Evolutionary conservation across 2,113 vertebrate genomes (phyloP).

Genomic region (Chunga burmeisteri): DNA sequence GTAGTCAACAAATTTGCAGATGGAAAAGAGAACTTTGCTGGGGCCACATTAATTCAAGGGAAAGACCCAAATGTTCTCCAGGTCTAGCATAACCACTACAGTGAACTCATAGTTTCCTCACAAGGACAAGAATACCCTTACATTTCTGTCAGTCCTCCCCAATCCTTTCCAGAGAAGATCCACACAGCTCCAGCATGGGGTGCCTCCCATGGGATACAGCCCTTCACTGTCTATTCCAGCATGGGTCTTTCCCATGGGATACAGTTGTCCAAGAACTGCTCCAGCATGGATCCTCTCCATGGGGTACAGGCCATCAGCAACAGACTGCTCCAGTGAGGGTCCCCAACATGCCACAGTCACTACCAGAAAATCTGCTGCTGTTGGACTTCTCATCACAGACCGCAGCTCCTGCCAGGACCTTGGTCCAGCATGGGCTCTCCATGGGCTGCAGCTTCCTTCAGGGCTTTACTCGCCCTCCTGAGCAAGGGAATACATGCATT

Average conservation of each 20-base stretch:
- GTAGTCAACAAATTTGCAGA: neutral
- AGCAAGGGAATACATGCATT: neutral
- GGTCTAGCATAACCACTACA: neutral
- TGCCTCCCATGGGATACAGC: neutral
- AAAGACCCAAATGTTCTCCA: neutral
- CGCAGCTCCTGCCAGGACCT: neutral
- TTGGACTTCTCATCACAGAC: neutral
- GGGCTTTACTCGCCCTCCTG: neutral
- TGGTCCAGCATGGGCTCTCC: neutral
- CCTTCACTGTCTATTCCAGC: neutral
- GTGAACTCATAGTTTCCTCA: neutral
- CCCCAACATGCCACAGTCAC: neutral
- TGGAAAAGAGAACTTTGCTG: neutral
- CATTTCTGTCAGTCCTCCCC: neutral
- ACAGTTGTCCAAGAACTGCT: neutral
- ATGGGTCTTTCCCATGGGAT: neutral
- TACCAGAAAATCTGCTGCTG: neutral
- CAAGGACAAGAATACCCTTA: neutral
- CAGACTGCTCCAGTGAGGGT: neutral
- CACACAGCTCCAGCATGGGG: neutral
- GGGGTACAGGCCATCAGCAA: neutral
- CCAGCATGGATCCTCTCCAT: too few relatives aligned
- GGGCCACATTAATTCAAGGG: neutral
- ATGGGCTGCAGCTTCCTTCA: neutral
- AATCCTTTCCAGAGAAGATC: neutral